A percentile compares a stretch with the other conserved stretches of the same genome.
phyloP scores from a whole-genome alignment of 2,888 invertebrate species.

The Mimas tiliae region DNA sequence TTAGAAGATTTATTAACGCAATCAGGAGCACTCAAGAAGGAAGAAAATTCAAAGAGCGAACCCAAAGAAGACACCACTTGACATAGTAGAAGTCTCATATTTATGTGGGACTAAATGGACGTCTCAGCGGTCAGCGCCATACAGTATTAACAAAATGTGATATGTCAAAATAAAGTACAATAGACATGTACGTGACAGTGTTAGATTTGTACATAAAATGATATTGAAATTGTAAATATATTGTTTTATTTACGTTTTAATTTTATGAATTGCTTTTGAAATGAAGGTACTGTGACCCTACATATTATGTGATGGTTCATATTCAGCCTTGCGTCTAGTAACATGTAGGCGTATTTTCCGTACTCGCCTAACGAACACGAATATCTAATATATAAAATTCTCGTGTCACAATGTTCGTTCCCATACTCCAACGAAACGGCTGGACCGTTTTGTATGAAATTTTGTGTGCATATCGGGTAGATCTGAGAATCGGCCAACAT shows the following conservation, averaged over 20 bases:
- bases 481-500: too few species aligned
- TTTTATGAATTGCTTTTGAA: too few species aligned
- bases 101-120: constrained; percentile 58
- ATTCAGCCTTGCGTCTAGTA: too few species aligned
- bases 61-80: constrained; percentile 67
- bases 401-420: too few species aligned
- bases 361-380: too few species aligned
- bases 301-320: too few species aligned
- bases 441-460: too few species aligned
- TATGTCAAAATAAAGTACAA: constrained; percentile 54
- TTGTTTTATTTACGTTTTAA: neutral
- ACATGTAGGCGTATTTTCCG: too few species aligned
- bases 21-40: constrained; percentile 62
- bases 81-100: constrained; percentile 65
- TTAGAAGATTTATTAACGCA: constrained; percentile 71
- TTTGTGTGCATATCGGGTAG: too few species aligned
- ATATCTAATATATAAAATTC: too few species aligned
- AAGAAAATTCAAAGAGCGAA: constrained; percentile 54
- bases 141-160: constrained; percentile 76
- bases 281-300: too few species aligned
- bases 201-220: constrained; percentile 25
- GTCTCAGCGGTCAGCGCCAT: constrained; percentile 50
- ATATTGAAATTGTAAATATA: constrained; percentile 25
- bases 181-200: constrained; percentile 40
- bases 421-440: too few species aligned